Percentiles rank a stretch among this genome's conserved stretches.
phyloP scores from a whole-genome alignment of 2,113 vertebrate species.

The Rhipidura dahli region DNA sequence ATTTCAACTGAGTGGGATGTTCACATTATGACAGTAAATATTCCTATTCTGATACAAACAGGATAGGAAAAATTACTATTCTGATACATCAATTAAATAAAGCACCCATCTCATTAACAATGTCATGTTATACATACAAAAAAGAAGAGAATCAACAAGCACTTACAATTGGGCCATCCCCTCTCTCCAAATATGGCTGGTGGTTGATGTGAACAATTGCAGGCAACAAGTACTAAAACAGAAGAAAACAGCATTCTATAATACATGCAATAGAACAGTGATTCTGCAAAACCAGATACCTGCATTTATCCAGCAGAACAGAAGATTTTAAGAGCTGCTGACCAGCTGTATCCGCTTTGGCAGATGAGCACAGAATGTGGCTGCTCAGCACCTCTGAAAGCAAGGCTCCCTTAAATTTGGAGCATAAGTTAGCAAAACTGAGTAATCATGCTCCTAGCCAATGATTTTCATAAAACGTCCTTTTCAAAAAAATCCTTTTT shows the following conservation, averaged over 20 bases:
- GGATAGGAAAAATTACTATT: background rate
- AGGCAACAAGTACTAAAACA: conserved; percentile 89
- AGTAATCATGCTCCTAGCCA: background rate
- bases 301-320: background rate
- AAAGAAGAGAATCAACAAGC: background rate
- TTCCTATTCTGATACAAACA: background rate
- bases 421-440: background rate
- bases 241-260: background rate
- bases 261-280: background rate
- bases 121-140: background rate
- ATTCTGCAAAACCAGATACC: background rate
- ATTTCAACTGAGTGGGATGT: background rate
- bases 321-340: background rate
- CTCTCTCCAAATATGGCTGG: conserved; percentile 95
- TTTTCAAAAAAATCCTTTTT: background rate
- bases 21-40: background rate
- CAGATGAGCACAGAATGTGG: background rate
- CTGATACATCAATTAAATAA: background rate
- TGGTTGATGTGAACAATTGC: conserved; percentile 99
- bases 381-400: background rate
- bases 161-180: conserved; percentile 97
- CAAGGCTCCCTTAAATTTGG: background rate
- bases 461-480: background rate
- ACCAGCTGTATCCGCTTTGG: background rate
- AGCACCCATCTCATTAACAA: background rate